Evolutionary conservation across 2,797 vertebrate genomes (phyloP).

Genomic region (Adrianichthys oophorus): DNA sequence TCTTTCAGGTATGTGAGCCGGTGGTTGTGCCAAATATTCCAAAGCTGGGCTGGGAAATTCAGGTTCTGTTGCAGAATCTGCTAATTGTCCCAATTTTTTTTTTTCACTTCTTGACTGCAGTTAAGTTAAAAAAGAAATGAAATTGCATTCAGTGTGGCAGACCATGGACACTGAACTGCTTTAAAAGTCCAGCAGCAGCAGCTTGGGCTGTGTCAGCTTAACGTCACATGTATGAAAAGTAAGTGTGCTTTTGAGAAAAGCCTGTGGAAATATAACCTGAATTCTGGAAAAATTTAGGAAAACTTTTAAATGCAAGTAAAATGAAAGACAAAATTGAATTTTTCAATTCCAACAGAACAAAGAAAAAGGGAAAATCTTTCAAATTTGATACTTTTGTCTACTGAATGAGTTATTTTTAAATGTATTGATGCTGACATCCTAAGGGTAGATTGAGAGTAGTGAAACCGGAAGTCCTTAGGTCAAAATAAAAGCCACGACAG

Average conservation of each 20-base stretch:
- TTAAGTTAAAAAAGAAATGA: slow-evolving; percentile 37
- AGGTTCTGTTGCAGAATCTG: slow-evolving; percentile 41
- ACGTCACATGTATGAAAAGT: slow-evolving; percentile 21
- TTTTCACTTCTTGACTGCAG: slow-evolving; percentile 49
- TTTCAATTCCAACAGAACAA: no score
- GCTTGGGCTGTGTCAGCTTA: slow-evolving; percentile 50
- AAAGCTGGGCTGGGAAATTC: slow-evolving; percentile 56
- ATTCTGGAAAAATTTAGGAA: no score
- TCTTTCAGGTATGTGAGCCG: slow-evolving; percentile 78
- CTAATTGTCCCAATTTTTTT: slow-evolving; percentile 42
- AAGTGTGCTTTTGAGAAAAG: slow-evolving; percentile 14
- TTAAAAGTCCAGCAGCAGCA: slow-evolving; percentile 41
- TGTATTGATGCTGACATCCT: no score
- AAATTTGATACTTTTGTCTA: no score
- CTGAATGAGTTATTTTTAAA: no score
- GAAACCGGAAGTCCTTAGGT: no score
- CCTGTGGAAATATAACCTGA: no score
- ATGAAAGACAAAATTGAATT: no score
- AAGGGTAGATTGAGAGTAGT: no score
- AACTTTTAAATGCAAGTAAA: no score
- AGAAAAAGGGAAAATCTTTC: no score
- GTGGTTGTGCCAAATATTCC: slow-evolving; percentile 38
- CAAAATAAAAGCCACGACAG: no score
- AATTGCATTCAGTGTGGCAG: slow-evolving; percentile 20
- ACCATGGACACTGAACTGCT: slow-evolving; percentile 50